Evolutionary conservation across 2,888 invertebrate species (phyloP).

Genomic region (Brachyptera risi): DNA sequence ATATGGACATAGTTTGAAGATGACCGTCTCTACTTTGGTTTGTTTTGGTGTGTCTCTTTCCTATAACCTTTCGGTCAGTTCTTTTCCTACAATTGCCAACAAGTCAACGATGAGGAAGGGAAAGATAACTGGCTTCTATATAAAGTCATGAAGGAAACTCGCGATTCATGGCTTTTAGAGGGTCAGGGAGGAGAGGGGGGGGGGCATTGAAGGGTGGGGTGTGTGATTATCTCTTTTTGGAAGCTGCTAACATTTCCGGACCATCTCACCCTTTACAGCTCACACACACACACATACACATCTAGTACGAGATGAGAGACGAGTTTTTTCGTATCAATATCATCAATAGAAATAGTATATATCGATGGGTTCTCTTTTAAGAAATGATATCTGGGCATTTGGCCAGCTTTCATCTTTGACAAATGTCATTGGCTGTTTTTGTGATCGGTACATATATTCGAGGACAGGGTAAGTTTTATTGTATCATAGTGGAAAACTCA

Average conservation of each 20-base stretch:
- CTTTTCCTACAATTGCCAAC: not conserved
- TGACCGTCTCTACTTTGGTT: too few species aligned
- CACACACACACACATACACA: too few species aligned
- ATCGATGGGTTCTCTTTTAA: not conserved
- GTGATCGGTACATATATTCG: too few species aligned
- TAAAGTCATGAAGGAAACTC: not conserved
- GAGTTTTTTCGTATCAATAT: not conserved
- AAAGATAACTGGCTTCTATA: not conserved
- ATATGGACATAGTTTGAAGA: too few species aligned
- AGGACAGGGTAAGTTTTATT: too few species aligned
- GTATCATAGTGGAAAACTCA: too few species aligned
- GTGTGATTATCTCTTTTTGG: slow-evolving; percentile 1
- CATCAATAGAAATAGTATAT: slow-evolving; percentile 8
- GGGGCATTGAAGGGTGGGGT: not conserved
- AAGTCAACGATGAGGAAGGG: not conserved
- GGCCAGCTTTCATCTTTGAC: not conserved
- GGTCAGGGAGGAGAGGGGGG: not conserved
- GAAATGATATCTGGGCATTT: not conserved
- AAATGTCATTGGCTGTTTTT: not conserved
- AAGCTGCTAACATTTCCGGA: slow-evolving; percentile 26
- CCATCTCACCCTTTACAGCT: slow-evolving; percentile 29
- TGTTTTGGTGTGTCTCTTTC: not conserved
- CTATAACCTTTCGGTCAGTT: slow-evolving; percentile 25
- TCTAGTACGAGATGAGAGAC: not conserved
- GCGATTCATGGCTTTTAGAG: not conserved